These are phyloP conservation scores for Ectemnius lituratus DNA, from an alignment of 2,888 invertebrate genomes.

Conservation along the genomic window DNA sequence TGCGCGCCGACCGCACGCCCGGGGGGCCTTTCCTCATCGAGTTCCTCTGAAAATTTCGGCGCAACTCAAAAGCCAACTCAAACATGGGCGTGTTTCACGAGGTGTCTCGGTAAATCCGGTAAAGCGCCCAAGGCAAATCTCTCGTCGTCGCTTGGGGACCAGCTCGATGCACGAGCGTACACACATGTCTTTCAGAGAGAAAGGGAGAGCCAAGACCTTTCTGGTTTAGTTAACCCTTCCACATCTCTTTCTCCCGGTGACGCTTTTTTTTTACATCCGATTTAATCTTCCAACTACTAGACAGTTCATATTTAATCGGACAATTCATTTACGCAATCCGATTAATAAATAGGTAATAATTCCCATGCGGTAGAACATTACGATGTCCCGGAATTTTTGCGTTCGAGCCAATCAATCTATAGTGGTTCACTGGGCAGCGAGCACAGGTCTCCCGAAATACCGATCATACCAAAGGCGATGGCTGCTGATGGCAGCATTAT, in stretches of 20 bases:
- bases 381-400: no score
- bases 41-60: constrained; percentile 76
- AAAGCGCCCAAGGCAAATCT: constrained; percentile 62
- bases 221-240: no score
- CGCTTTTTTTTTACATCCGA: no score
- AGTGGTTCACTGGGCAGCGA: no score
- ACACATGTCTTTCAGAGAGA: constrained; percentile 7
- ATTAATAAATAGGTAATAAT: no score
- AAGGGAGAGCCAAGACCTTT: background rate
- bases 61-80: constrained; percentile 76
- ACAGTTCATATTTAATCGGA: no score
- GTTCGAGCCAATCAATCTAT: no score
- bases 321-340: no score
- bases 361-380: no score
- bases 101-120: constrained; percentile 72
- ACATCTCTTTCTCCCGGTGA: no score
- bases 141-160: constrained; percentile 54
- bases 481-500: background rate
- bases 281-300: no score
- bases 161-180: constrained; percentile 46
- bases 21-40: constrained; percentile 33
- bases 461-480: background rate
- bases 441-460: background rate
- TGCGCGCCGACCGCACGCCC: constrained; percentile 49
- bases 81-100: constrained; percentile 76